phyloP scores from a whole-genome alignment of 2,113 vertebrate genomes.

The Emydocephalus ijimae region DNA sequence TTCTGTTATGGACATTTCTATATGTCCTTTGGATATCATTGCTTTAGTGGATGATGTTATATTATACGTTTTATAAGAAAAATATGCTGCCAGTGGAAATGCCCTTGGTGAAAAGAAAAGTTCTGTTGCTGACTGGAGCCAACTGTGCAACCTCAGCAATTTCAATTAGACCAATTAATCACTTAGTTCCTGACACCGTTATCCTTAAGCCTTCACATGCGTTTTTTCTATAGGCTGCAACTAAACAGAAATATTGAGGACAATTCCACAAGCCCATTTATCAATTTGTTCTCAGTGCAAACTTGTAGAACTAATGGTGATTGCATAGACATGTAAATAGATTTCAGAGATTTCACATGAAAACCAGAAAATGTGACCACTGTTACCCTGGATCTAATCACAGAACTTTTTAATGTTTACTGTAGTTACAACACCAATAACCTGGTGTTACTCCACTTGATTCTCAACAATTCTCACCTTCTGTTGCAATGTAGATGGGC shows the following conservation, averaged over 20 bases:
- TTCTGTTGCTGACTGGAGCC: slow-evolving; percentile 28
- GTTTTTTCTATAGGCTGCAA: slow-evolving; percentile 30
- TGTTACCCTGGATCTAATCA: neutral
- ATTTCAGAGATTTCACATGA: neutral
- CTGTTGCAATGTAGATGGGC: neutral
- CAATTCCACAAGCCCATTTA: slow-evolving; percentile 1
- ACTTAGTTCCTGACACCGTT: slow-evolving; percentile 46
- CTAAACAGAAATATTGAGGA: slow-evolving; percentile 12
- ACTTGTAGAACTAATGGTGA: neutral
- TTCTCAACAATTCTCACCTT: neutral
- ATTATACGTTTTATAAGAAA: slow-evolving; percentile 28
- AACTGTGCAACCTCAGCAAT: slow-evolving; percentile 36
- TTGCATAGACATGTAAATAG: neutral
- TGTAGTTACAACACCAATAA: neutral
- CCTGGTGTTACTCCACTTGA: neutral
- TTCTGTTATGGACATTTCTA: slow-evolving; percentile 22
- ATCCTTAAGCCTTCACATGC: slow-evolving; percentile 43
- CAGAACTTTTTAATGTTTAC: neutral
- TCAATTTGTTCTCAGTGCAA: neutral
- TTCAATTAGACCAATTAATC: slow-evolving; percentile 48
- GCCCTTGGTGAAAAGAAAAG: slow-evolving; percentile 16
- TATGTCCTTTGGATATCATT: neutral
- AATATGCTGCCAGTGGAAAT: slow-evolving; percentile 35
- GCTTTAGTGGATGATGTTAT: slow-evolving; percentile 24
- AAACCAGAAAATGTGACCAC: neutral